Percentiles rank a stretch among this genome's conserved stretches.
Evolutionary conservation across 23 tunicate species (phyloP).

Genomic region (Aplidium turbinatum): DNA sequence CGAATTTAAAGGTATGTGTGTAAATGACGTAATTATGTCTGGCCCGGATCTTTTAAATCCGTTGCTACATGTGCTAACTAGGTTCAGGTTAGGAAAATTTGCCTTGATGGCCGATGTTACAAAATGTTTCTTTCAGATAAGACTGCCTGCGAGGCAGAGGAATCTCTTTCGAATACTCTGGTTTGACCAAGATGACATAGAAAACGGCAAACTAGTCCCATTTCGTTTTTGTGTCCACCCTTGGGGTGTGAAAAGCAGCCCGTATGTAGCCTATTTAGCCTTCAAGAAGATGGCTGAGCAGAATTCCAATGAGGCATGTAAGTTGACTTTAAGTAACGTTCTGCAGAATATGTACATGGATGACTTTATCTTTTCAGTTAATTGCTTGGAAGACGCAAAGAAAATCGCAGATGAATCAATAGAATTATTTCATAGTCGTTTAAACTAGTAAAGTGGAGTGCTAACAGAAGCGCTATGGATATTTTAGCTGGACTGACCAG

Average conservation of each 20-base stretch:
- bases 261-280: neutral
- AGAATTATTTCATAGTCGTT: neutral
- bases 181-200: neutral
- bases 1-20: neutral
- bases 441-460: constrained; percentile 3
- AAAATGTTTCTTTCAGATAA: neutral
- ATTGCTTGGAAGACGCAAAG: neutral
- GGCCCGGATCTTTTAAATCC: neutral
- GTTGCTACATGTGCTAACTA: neutral
- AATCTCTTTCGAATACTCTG: neutral
- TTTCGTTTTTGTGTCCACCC: neutral
- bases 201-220: neutral
- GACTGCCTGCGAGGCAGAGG: neutral
- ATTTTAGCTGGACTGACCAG: neutral
- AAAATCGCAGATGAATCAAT: neutral
- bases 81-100: neutral
- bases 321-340: neutral
- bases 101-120: neutral
- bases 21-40: neutral
- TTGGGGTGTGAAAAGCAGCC: neutral
- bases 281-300: neutral
- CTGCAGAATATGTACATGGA: constrained; percentile 5
- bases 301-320: neutral
- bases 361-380: neutral
- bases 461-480: neutral